Evolutionary conservation across 2,797 vertebrate genomes (phyloP).

Genomic region (Urophycis tenuis): DNA sequence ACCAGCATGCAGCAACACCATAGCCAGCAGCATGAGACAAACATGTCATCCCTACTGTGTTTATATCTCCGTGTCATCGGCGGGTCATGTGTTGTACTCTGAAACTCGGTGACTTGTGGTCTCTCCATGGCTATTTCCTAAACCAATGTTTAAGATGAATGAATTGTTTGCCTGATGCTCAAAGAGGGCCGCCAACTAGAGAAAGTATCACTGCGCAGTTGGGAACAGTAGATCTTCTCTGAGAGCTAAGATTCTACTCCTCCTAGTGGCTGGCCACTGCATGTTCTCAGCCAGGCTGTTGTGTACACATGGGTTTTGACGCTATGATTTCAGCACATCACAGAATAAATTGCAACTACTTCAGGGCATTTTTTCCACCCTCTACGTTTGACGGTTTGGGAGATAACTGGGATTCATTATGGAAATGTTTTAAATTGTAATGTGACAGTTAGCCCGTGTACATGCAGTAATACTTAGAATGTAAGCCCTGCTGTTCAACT

Average conservation of each 20-base stretch:
- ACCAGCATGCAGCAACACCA: neutral
- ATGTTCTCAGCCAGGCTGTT: conserved; percentile 39
- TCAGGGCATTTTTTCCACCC: conserved; percentile 34
- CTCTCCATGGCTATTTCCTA: neutral
- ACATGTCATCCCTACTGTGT: conserved; percentile 18
- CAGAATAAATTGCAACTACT: conserved; percentile 44
- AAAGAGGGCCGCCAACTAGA: conserved; percentile 9
- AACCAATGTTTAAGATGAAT: neutral
- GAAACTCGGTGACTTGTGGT: neutral
- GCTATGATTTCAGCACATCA: conserved; percentile 53
- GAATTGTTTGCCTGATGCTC: conserved; percentile 10
- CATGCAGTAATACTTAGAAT: conserved; percentile 50
- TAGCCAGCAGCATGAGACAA: conserved; percentile 18
- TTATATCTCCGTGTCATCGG: neutral
- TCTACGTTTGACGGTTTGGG: conserved; percentile 26
- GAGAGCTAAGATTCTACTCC: conserved; percentile 63
- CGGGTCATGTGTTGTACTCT: conserved; percentile 10
- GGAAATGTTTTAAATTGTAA: conserved; percentile 44
- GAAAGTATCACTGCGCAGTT: conserved; percentile 32
- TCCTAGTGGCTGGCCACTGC: conserved; percentile 68
- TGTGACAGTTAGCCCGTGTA: conserved; percentile 51
- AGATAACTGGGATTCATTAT: conserved; percentile 17
- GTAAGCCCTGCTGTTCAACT: conserved; percentile 62
- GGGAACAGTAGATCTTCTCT: conserved; percentile 32
- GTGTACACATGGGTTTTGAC: conserved; percentile 53